These are phyloP conservation scores for Phrynosoma platyrhinos DNA, from an alignment of 2,113 vertebrate genomes.

Conservation along the genomic window DNA sequence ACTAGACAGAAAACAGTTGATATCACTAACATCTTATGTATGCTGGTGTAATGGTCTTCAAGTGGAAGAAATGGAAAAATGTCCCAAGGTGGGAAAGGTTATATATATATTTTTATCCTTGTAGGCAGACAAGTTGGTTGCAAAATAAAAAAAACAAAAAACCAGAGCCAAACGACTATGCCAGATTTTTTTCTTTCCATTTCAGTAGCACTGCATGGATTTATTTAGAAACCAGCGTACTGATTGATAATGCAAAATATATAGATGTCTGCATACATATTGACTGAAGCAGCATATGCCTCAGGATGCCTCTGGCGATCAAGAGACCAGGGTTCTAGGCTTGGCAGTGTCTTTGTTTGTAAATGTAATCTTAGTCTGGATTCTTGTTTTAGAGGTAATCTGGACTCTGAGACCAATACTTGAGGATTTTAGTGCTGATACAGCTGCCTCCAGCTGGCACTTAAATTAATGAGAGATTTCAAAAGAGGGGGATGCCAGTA, in stretches of 20 bases:
- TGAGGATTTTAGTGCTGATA: background rate
- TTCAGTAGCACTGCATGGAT: background rate
- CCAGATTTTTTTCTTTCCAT: background rate
- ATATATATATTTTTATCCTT: constrained; percentile 20
- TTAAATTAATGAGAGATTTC: background rate
- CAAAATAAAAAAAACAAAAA: background rate
- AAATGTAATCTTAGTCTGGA: background rate
- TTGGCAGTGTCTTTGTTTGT: background rate
- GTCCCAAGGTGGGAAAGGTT: background rate
- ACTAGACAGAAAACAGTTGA: background rate
- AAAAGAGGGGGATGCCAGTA: background rate
- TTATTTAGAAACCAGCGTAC: background rate
- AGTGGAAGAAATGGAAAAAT: constrained; percentile 5
- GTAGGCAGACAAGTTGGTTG: background rate
- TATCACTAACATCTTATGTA: background rate
- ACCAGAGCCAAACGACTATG: background rate
- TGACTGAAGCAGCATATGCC: background rate
- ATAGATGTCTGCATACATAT: background rate
- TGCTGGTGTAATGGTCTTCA: constrained; percentile 10
- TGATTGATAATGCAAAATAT: background rate
- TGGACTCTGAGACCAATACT: background rate
- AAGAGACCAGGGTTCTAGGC: background rate
- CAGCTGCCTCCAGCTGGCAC: background rate
- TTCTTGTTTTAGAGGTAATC: background rate
- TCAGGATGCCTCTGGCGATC: background rate